Conservation (phyloP, 2,797 vertebrate genomes). For the Myiotriccus ornatus region DNA sequence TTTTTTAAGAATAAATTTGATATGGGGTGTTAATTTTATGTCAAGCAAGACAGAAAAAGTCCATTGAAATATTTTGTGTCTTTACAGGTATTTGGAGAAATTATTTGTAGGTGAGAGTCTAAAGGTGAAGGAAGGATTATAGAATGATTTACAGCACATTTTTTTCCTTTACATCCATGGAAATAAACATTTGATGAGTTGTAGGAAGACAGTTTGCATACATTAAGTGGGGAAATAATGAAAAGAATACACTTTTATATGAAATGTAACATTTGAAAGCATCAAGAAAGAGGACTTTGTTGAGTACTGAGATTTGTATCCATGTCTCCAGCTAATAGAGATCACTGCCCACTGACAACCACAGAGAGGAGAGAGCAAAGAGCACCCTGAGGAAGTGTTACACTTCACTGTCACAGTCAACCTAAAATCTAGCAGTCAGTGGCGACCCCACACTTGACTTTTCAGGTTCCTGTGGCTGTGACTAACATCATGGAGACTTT, state of each 20-base stretch:
- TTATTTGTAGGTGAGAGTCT: not conserved
- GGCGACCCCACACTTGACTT: not conserved
- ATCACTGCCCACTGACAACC: not conserved
- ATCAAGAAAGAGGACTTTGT: not conserved
- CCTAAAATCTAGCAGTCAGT: fast-evolving
- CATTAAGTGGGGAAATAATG: not conserved
- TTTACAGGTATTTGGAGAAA: not conserved
- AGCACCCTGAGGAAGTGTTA: not conserved
- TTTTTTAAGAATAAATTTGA: not conserved
- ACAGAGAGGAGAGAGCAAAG: not conserved
- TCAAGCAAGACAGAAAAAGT: not conserved
- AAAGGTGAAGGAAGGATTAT: not conserved
- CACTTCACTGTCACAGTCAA: not conserved
- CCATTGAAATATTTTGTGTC: not conserved
- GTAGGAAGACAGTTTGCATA: not conserved
- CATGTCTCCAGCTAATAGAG: not conserved
- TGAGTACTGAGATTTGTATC: not conserved
- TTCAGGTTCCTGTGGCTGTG: not conserved
- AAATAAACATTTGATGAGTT: not conserved
- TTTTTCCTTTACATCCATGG: not conserved
- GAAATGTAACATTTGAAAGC: not conserved
- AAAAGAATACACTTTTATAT: not conserved
- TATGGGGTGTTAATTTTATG: not conserved
- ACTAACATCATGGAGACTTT: not conserved
- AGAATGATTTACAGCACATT: not conserved